phyloP scores from a whole-genome alignment of 1,140 invertebrate genomes.

The roundworm (Caenorhabditis elegans) region DNA sequence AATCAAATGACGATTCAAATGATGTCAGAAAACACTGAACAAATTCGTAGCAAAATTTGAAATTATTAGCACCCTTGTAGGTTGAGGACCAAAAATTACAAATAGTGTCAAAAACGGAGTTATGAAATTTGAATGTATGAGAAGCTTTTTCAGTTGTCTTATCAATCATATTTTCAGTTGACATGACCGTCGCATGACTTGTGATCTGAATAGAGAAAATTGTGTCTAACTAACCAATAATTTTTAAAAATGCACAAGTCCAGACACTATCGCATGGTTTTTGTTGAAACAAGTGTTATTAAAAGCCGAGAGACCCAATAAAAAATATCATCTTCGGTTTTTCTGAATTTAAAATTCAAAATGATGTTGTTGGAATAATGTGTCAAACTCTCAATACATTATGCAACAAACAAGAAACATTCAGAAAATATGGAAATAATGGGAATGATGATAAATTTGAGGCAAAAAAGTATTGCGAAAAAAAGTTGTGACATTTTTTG shows the following conservation, averaged over 20 bases:
- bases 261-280: neutral
- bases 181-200: neutral
- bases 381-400: too few species aligned
- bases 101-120: too few species aligned
- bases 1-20: too few species aligned
- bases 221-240: neutral
- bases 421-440: too few species aligned
- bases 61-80: too few species aligned
- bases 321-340: neutral
- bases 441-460: too few species aligned
- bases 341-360: neutral
- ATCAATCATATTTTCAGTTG: neutral
- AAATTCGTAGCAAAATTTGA: too few species aligned
- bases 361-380: neutral
- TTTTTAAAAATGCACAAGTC: neutral
- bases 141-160: neutral
- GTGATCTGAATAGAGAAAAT: neutral
- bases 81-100: too few species aligned
- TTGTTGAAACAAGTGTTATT: too few species aligned
- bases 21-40: too few species aligned
- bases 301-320: neutral
- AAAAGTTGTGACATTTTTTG: slow-evolving; percentile 13
- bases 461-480: too few species aligned
- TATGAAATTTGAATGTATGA: too few species aligned
- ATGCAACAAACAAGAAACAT: neutral